Conservation (phyloP, 2,113 vertebrate species). For the Cottus gobio region DNA sequence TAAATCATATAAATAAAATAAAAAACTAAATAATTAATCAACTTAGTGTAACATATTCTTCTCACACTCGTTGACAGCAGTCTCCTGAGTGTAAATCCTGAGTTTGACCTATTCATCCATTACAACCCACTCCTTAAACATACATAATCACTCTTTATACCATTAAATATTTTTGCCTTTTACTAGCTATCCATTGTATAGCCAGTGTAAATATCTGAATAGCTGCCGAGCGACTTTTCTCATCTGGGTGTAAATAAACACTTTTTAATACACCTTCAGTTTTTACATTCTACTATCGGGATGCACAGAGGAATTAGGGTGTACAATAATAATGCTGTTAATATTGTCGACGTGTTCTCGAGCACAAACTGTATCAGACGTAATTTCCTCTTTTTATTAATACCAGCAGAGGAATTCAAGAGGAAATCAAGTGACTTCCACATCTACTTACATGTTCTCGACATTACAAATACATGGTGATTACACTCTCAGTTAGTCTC, state of each 20-base stretch:
- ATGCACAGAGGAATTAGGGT: slow-evolving; percentile 10
- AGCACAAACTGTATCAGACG: slow-evolving; percentile 26
- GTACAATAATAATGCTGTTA: slow-evolving; percentile 7
- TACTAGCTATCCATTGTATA: neutral
- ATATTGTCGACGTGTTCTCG: slow-evolving; percentile 34
- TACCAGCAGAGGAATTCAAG: slow-evolving; percentile 4
- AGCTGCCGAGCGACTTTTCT: too few species aligned
- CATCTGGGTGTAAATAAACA: too few species aligned
- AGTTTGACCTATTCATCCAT: neutral
- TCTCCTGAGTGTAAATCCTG: neutral
- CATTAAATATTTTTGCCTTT: neutral
- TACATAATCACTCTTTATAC: neutral
- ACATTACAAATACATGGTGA: slow-evolving; percentile 21
- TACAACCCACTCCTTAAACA: neutral
- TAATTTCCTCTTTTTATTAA: slow-evolving; percentile 20
- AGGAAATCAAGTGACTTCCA: slow-evolving; percentile 15
- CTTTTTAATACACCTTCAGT: slow-evolving; percentile 10
- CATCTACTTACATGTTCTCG: slow-evolving; percentile 30
- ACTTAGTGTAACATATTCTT: neutral
- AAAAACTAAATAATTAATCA: neutral
- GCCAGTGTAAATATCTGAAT: too few species aligned
- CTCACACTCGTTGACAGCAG: neutral
- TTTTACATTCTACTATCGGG: neutral
- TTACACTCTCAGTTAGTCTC: slow-evolving; percentile 28
- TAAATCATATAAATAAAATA: neutral